Evolutionary conservation across 1,140 invertebrate genomes (phyloP), one percentile per base, ranked within the genome.

Genomic region (Leptoteleia sp.): DNA sequence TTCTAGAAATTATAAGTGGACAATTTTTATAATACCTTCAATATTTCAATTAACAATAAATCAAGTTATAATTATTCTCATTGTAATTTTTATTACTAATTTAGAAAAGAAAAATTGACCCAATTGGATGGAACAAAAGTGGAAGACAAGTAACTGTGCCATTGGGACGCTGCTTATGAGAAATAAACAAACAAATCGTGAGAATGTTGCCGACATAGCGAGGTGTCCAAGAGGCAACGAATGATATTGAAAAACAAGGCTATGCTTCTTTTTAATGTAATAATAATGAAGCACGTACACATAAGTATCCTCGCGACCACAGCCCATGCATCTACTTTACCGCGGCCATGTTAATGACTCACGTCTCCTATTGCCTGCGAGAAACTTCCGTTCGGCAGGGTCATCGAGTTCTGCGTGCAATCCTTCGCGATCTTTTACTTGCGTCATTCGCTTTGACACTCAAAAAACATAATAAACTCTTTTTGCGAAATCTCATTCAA

Each of bases 301-400:
- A 42, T 31, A 48, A 12, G n/a, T 76, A 70, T 76, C 55, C 54
- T 67, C 47, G 76, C 64, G 55, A 73, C 76, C 68, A 73, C 62
- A 64, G 55, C 64, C 76, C 62, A 64, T 79, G 76, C 68, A 67
- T 68, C 62, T 64, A 59, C 15, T 64, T 70, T 67, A 31, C 40
- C 35, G 22, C 50, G 12, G 31, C 47, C 19, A 65, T 22, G 57
- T 52, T 77, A 77, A 77, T 77, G 73, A 77, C 57, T 77, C 73
- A 77, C 43, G 31, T 68, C 68, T 77, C 72, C 61, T 29, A 48
- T 62, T 76, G 48, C 72, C 19, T 48, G 64, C 62, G 70, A 70
- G 70, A 79, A 79, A 79, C 76, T 79, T 79, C 76, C 76, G 76
- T 42, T 79, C 50, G 55, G 68, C 76, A 79, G 76, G 76, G 76